Percentiles rank a stretch among this genome's conserved stretches.
These are phyloP conservation scores for Hylomyscus alleni DNA, from an alignment of 2,797 vertebrate genomes.

Conservation along the genomic window DNA sequence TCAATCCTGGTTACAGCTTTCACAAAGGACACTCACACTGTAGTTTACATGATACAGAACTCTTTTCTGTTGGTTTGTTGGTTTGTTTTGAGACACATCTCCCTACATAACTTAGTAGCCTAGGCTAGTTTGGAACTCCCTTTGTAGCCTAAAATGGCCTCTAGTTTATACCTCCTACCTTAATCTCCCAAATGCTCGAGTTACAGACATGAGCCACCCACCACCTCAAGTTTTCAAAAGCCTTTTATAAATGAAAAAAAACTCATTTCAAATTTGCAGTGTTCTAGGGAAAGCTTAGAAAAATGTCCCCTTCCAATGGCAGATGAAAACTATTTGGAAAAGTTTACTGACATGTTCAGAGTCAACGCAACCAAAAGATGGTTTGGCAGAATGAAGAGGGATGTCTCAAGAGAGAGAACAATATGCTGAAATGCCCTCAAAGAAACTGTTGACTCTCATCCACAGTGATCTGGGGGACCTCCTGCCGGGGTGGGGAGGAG, in stretches of 20 bases:
- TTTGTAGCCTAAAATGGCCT: not conserved
- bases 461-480: not conserved
- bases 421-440: not conserved
- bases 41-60: not conserved
- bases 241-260: slow-evolving; percentile 5
- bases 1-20: not conserved
- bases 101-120: not conserved
- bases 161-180: not conserved
- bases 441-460: not conserved
- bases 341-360: not conserved
- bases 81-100: not conserved
- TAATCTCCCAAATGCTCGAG: not conserved
- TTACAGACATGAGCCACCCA: not conserved
- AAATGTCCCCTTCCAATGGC: not conserved
- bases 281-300: slow-evolving; percentile 24
- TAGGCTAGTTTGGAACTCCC: not conserved
- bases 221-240: not conserved
- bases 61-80: not conserved
- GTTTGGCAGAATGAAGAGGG: not conserved
- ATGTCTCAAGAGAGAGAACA: slow-evolving; percentile 2
- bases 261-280: slow-evolving; percentile 3
- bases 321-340: slow-evolving; percentile 10
- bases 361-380: not conserved
- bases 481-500: not conserved
- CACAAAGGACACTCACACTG: not conserved